Conservation (phyloP, 2,888 invertebrate genomes). For the Nowickia ferox region DNA sequence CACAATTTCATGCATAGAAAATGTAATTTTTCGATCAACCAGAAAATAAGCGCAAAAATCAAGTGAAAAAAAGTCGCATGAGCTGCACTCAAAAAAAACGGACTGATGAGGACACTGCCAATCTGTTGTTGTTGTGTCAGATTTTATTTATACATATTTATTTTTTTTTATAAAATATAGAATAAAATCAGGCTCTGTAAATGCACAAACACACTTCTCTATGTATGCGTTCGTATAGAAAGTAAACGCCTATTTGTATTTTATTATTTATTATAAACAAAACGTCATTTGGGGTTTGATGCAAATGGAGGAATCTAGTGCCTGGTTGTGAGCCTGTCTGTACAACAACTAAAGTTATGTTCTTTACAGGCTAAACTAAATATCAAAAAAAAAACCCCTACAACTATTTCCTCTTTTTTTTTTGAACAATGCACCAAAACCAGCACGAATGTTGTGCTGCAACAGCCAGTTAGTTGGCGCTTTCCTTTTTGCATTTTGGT, state of each 20-base stretch:
- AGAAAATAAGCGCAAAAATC: conserved; percentile 82
- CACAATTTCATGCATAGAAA: conserved; percentile 39
- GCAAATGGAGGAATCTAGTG: neutral
- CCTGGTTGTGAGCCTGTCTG: conserved; percentile 4
- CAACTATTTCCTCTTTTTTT: conserved; percentile 28
- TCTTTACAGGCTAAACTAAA: conserved; percentile 55
- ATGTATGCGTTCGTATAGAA: conserved; percentile 32
- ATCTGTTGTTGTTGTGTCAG: conserved; percentile 33
- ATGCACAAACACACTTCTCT: neutral
- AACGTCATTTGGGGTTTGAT: conserved; percentile 35
- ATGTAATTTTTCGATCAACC: conserved; percentile 80
- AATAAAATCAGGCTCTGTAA: conserved; percentile 44
- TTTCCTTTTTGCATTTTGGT: conserved; percentile 18
- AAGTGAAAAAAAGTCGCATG: conserved; percentile 68
- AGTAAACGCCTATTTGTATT: conserved; percentile 73
- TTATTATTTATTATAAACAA: conserved; percentile 72
- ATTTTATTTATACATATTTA: conserved; percentile 29
- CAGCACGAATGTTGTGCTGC: conserved; percentile 28
- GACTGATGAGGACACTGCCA: conserved; percentile 46
- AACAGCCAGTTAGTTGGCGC: conserved; percentile 39
- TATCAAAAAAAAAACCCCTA: conserved; percentile 38
- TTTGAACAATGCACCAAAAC: neutral
- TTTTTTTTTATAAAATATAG: conserved; percentile 33
- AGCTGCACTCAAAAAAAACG: conserved; percentile 30
- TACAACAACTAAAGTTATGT: conserved; percentile 49